Evolutionary conservation across 2,113 vertebrate genomes (phyloP), one percentile per base, ranked within the genome.

Genomic region (Megaleporinus macrocephalus): DNA sequence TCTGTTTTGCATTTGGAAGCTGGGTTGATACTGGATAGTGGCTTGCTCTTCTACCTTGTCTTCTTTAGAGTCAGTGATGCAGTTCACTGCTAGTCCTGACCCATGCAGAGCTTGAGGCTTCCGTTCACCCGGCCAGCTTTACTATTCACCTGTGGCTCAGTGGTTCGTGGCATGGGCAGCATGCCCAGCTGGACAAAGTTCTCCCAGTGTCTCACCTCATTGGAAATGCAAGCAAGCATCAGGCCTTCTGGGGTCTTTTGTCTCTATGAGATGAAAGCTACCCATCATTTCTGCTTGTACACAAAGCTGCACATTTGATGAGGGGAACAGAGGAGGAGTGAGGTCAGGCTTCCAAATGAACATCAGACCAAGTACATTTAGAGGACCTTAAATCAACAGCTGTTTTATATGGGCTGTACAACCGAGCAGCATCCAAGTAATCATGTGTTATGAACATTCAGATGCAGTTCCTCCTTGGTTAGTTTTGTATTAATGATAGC

Each of bases 201-300:
- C 85, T 82, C 81, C 61, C 82, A 79, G 83, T 79, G 62, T 89
- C 78, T 86, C 81, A 88, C 84, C 87, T 92, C 83, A 84, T 85
- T 90, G 81, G 68, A 76, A 89, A 86, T 44, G 62, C 75, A 86
- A 85, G 83, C 79, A 84, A 87, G 87, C 49, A 47, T 73, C 24
- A 63, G 55, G 57, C 70, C 36, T 65, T 84, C 51, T 44, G 65
- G 78, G 68, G 63, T 24, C 27, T 26, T 69, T 69, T 36, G 76
- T 53, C 69, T 71, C 63, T 69, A 65, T 49, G 30, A 74, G 33
- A 86, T 83, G 27, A 83, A 83, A 84, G 33, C 51, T 61, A 77
- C 76, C 72, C 53, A 72, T 80, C 73, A 80, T 89, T 73, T 79
- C 44, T 59, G 63, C 70, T 80, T 84, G 70, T 87, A 53, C 26